Base-by-base conservation (phyloP, 2,888 invertebrate genomes). In the Parelbella ahira region DNA sequence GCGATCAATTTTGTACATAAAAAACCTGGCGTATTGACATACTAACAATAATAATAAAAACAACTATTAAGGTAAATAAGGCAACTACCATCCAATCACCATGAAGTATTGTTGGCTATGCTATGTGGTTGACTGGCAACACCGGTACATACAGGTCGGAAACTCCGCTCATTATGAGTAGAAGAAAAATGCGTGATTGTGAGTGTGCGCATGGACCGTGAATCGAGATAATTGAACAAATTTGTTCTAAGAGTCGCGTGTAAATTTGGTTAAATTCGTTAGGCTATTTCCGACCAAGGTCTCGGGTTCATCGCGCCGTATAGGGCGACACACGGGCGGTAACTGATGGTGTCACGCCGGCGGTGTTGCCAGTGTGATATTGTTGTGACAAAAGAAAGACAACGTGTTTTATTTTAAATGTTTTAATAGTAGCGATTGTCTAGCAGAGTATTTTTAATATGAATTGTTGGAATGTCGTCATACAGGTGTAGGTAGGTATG, bases 201-300 rank as follows among this genome's bases (percentile, higher is more conserved):
- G 20, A 50, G 49, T 51, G 45, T 48, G 44, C 30, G 21, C 34
- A 29, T 49, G 47, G 51, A 56, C 49, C 53, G 44, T 56, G 51
- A 50, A 56, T 51, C 47, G 48, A 64, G 76, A 78, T 78, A 75
- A 60, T 50, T 60, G 56, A 69, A 75, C 70, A 74, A 68, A 76
- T 69, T 69, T 73, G 65, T 55, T 55, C 51, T 45, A 43, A 32
- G 49, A 44, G 65, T 55, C 58, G 54, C 53, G 61, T 63, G 72
- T 75, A 73, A 77, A 72, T 77, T 78, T 73, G 68, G 75, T 68
- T 63, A 67, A 71, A 75, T 71, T 79, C 63, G 58, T 72, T 63
- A 62, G 61, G 55, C 72, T 79, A 79, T 79, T 79, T 75, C 57
- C 47, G 63, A 68, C 58, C 75, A 78, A 79, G 80, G 79, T 67